Evolutionary conservation across 2,797 vertebrate genomes (phyloP).

Genomic region (Halcyon smyrnensis): DNA sequence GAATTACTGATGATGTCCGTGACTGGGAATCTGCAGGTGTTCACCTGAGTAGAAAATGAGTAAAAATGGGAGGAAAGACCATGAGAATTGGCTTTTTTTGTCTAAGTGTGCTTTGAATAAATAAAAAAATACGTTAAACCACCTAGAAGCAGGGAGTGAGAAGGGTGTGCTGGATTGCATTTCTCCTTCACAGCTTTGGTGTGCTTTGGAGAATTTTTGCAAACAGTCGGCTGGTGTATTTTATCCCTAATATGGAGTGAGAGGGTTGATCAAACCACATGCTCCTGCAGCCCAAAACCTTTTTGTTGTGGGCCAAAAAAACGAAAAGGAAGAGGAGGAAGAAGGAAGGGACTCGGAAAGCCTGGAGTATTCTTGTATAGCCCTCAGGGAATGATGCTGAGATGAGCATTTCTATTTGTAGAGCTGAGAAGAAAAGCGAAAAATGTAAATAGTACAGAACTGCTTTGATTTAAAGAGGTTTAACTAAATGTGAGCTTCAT

Average conservation of each 20-base stretch:
- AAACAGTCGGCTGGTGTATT: slow-evolving; percentile 56
- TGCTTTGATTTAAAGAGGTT: slow-evolving; percentile 31
- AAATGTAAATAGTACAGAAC: slow-evolving; percentile 10
- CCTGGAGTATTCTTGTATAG: not conserved
- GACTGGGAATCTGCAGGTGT: slow-evolving; percentile 5
- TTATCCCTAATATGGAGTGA: slow-evolving; percentile 42
- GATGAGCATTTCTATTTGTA: slow-evolving; percentile 15
- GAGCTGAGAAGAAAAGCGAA: slow-evolving; percentile 30
- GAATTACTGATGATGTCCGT: not conserved
- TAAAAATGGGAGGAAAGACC: not conserved
- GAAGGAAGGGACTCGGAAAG: not conserved
- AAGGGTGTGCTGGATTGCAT: slow-evolving; percentile 37
- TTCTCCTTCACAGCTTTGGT: slow-evolving; percentile 60
- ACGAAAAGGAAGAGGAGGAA: not conserved
- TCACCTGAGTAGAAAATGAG: not conserved
- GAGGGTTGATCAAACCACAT: slow-evolving; percentile 10
- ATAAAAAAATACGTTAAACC: not conserved
- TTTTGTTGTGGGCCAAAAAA: not conserved
- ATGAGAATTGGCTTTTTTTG: not conserved
- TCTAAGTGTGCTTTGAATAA: not conserved
- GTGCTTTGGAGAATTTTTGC: slow-evolving; percentile 64
- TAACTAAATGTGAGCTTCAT: not conserved
- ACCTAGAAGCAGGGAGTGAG: not conserved
- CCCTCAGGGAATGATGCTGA: not conserved
- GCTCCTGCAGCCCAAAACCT: slow-evolving; percentile 42